Base-by-base conservation (phyloP, 1,140 invertebrate species). In the Drosophila suzukii region DNA sequence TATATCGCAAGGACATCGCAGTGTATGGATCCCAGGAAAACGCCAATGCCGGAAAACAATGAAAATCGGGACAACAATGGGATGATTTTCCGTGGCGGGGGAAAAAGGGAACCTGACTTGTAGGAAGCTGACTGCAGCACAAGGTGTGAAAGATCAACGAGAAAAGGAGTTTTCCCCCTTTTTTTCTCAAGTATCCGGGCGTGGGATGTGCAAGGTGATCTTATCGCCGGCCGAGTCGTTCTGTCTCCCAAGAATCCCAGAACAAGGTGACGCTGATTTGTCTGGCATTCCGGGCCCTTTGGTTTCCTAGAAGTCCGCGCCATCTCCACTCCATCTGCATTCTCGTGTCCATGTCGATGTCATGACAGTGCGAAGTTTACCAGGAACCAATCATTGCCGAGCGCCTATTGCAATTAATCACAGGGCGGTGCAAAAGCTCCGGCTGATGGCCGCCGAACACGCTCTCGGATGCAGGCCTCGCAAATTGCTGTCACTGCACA, bases 341-440 rank as follows among this genome's bases (percentile, higher is more conserved):
- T 47, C 11, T 27, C 39, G 49, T 59, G 49, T 43, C 57, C 30
- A 54, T 44, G 51, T 61, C 65, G 59, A 65, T 80, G 78, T 46
- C 82, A 78, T 85, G 81, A 67, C 62, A 68, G 43, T 63, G 47
- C 49, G 44, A 70, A 72, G 75, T 72, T 81, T 89, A 89, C 79
- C 84, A 65, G 63, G 83, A 88, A 88, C 83, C 83, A 88, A 88
- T 88, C 83, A 83, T 83, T 83, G 83, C 49, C 61, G 47, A 53
- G 71, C 57, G 43, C 59, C 78, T 75, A 77, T 88, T 79, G 58
- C 84, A 89, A 83, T 88, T 88, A 88, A 89, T 88, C 84, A 89
- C 58, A 79, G 59, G 74, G 75, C 72, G 83, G 68, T 72, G 83
- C 79, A 63, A 78, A 71, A 61, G 79, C 63, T 70, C 78, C 49